Percentiles rank a stretch among this genome's conserved stretches.
Evolutionary conservation across 1,140 invertebrate species (phyloP).

Genomic region (Euura saliciscinereae): DNA sequence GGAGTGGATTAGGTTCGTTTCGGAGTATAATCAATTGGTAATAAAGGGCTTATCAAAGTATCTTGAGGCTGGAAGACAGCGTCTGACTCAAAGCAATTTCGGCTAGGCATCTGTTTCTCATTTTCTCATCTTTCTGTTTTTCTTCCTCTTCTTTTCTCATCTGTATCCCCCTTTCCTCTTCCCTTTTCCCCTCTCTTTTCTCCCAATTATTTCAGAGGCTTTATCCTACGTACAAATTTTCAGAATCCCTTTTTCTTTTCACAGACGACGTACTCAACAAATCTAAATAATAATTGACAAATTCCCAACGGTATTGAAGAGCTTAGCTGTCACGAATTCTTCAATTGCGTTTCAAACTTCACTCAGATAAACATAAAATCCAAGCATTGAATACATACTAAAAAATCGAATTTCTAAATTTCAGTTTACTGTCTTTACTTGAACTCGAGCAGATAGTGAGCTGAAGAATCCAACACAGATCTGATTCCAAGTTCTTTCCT

Average conservation of each 20-base stretch:
- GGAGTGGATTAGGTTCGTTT: neutral
- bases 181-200: neutral
- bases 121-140: neutral
- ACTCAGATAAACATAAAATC: too few relatives aligned
- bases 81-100: neutral
- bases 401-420: too few relatives aligned
- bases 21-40: slow-evolving; percentile 2
- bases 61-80: neutral
- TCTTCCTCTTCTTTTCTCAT: neutral
- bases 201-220: neutral
- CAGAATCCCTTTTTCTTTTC: neutral
- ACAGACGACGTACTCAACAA: neutral
- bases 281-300: neutral
- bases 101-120: slow-evolving; percentile 1
- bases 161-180: neutral
- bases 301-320: neutral
- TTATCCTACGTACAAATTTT: neutral
- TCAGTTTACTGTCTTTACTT: too few relatives aligned
- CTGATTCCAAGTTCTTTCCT: too few relatives aligned
- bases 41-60: neutral
- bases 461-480: too few relatives aligned
- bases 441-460: too few relatives aligned
- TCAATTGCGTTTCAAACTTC: too few relatives aligned
- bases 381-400: too few relatives aligned
- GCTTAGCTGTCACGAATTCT: too few relatives aligned